A percentile compares a stretch with the other conserved stretches of the same genome.
phyloP scores from a whole-genome alignment of 2,113 vertebrate genomes.

The Amblyornis subalaris region DNA sequence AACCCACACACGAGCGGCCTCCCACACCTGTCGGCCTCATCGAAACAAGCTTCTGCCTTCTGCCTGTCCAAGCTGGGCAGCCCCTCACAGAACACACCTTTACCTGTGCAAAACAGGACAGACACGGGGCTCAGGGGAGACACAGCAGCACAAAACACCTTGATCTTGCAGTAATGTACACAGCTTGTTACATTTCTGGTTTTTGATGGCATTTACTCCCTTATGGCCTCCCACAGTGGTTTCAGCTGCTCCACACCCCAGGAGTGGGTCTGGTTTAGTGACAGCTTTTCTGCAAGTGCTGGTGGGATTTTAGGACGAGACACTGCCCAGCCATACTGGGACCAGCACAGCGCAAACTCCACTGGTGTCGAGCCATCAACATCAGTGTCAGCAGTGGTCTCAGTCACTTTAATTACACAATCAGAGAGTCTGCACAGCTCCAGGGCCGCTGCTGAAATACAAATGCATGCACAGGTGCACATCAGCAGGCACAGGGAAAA shows the following conservation, averaged over 20 bases:
- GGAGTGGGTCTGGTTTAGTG: not conserved
- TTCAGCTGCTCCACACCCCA: not conserved
- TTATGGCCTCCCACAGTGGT: not conserved
- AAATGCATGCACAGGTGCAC: not conserved
- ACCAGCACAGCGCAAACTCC: not conserved
- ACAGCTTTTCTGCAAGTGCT: not conserved
- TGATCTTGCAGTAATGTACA: rapidly evolving
- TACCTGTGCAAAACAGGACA: not conserved
- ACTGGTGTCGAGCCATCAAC: not conserved
- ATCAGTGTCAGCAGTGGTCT: not conserved
- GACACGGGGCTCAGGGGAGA: not conserved
- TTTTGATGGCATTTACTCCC: not conserved
- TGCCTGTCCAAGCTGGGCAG: not conserved
- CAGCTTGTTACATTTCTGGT: rapidly evolving
- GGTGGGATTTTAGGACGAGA: not conserved
- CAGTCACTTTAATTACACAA: not conserved
- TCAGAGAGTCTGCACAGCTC: not conserved
- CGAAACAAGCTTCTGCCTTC: not conserved
- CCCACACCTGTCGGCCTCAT: not conserved
- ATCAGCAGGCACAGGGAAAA: not conserved
- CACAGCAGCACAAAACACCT: not conserved
- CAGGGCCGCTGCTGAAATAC: not conserved
- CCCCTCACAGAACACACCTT: not conserved
- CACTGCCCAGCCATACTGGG: not conserved
- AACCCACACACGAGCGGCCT: not conserved